These are phyloP conservation scores for Hydrolagus colliei DNA, from an alignment of 2,797 vertebrate genomes.

Conservation along the genomic window DNA sequence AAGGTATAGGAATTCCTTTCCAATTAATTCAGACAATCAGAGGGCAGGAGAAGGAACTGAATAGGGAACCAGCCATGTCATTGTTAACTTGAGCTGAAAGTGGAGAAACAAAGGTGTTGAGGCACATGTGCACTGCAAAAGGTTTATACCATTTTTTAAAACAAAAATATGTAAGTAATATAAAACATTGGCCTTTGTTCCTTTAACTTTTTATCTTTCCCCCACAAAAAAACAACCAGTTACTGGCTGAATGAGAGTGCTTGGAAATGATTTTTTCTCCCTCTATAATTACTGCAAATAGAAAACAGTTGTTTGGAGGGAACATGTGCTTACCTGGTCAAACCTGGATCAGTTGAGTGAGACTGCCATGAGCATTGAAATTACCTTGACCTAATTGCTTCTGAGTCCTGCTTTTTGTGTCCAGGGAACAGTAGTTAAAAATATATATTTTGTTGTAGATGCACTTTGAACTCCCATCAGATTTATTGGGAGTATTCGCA, in stretches of 20 bases:
- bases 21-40: constrained; percentile 1
- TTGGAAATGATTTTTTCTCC: neutral
- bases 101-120: neutral
- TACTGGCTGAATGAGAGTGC: neutral
- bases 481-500: neutral
- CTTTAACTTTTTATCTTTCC: neutral
- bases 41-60: too few relatives aligned
- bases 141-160: neutral
- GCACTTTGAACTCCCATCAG: neutral
- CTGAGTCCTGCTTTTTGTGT: neutral
- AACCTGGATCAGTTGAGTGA: neutral
- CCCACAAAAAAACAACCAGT: too few relatives aligned
- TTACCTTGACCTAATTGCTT: neutral
- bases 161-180: neutral
- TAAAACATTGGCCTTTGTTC: neutral
- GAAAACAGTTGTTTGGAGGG: neutral
- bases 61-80: neutral
- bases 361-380: neutral
- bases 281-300: neutral
- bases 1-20: constrained; percentile 1
- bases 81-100: neutral
- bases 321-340: neutral
- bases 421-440: neutral
- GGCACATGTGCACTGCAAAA: neutral
- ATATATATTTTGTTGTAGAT: neutral